Evolutionary conservation across 2,113 vertebrate genomes (phyloP).

Genomic region (Seriola rivoliana): DNA sequence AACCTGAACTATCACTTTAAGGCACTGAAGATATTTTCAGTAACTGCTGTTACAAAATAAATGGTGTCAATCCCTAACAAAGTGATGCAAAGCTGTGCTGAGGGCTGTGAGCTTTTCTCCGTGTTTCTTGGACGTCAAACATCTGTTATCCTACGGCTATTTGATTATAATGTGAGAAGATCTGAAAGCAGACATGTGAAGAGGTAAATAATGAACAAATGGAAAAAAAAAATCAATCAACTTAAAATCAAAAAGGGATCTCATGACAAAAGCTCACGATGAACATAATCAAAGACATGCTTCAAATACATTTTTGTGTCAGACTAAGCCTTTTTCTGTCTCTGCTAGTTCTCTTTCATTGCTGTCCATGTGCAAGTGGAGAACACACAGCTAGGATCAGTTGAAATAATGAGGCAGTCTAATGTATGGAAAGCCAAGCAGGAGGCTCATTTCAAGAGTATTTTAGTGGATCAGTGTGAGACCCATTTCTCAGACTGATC

Average conservation of each 20-base stretch:
- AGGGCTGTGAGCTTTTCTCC: neutral
- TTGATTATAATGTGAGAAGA: neutral
- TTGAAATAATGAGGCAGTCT: slow-evolving; percentile 44
- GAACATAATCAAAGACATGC: neutral
- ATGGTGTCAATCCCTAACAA: neutral
- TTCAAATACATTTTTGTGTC: neutral
- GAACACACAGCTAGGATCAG: slow-evolving; percentile 22
- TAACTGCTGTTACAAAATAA: neutral
- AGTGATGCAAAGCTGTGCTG: neutral
- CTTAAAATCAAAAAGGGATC: neutral
- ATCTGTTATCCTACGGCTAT: neutral
- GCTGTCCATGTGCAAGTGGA: slow-evolving; percentile 9
- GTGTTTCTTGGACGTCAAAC: neutral
- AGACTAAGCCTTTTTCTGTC: neutral
- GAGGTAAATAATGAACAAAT: neutral
- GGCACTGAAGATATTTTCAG: too few species aligned
- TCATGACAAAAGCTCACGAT: neutral
- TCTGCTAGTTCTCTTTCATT: neutral
- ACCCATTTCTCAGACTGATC: slow-evolving; percentile 63
- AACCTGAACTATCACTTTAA: too few species aligned
- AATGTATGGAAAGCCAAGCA: slow-evolving; percentile 57
- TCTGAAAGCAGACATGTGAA: neutral
- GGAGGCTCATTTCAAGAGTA: slow-evolving; percentile 65
- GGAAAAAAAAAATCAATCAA: neutral
- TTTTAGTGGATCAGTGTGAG: slow-evolving; percentile 63